These are phyloP conservation scores for Sinosuthora webbiana DNA, from an alignment of 2,113 vertebrate genomes.

Conservation along the genomic window DNA sequence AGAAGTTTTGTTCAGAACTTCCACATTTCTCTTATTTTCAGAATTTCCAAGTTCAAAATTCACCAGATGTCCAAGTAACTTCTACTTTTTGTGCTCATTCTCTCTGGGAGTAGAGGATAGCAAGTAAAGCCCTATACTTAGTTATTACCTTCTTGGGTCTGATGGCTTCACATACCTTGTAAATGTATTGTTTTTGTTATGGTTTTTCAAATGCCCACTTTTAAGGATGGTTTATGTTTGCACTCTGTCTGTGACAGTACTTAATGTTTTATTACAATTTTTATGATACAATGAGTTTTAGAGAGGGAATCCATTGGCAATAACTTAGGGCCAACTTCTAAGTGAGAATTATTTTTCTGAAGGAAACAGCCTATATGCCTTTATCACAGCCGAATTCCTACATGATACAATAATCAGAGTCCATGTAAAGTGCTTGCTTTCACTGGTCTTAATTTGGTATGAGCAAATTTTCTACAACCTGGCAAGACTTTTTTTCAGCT, in stretches of 20 bases:
- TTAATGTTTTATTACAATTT: slow-evolving; percentile 2
- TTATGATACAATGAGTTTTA: background rate
- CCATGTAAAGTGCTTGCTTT: background rate
- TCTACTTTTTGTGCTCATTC: background rate
- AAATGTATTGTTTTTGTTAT: background rate
- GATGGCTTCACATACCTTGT: background rate
- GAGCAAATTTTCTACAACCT: background rate
- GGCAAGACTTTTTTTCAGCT: background rate
- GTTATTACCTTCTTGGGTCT: background rate
- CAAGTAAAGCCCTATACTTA: background rate
- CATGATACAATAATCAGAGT: background rate
- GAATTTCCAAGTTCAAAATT: background rate
- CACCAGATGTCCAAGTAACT: background rate
- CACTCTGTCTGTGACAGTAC: background rate
- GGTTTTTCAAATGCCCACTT: background rate
- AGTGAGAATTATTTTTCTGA: background rate
- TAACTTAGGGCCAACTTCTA: background rate
- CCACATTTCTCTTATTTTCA: background rate
- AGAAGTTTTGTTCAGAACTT: background rate
- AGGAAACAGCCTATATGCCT: background rate
- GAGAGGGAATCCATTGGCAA: background rate
- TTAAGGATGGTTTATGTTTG: background rate
- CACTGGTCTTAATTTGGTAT: background rate
- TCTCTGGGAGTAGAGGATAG: background rate
- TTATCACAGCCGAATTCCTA: background rate